Percentiles rank a stretch among this genome's conserved stretches.
Evolutionary conservation across 1,140 invertebrate genomes (phyloP).

Genomic region (Chlorops oryzae): DNA sequence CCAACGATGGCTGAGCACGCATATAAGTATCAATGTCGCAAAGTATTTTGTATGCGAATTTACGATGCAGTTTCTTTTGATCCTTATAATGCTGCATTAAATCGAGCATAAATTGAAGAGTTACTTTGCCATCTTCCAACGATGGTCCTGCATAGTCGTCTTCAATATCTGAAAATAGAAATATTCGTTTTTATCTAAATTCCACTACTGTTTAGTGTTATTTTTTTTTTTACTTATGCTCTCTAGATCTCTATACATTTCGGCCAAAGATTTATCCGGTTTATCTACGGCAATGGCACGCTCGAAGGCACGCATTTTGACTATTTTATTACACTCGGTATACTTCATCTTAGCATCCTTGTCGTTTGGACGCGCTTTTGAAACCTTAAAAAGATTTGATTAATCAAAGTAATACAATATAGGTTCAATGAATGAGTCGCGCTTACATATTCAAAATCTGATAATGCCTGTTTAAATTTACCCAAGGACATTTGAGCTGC

Average conservation of each 20-base stretch:
- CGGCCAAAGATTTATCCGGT: slow-evolving; percentile 75
- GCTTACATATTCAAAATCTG: slow-evolving; percentile 93
- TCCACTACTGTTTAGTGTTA: background rate
- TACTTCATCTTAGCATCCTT: slow-evolving; percentile 92
- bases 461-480: slow-evolving; percentile 93
- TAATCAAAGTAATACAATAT: slow-evolving; percentile 9
- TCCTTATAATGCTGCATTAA: slow-evolving; percentile 87
- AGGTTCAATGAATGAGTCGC: background rate
- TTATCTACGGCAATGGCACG: slow-evolving; percentile 95
- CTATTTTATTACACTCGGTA: slow-evolving; percentile 93
- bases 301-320: slow-evolving; percentile 90
- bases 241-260: slow-evolving; percentile 78
- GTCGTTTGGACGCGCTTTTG: slow-evolving; percentile 85
- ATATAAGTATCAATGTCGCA: slow-evolving; percentile 85
- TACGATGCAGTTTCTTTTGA: slow-evolving; percentile 90
- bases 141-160: slow-evolving; percentile 89
- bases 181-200: background rate
- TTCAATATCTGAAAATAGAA: slow-evolving; percentile 71
- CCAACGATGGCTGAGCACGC: slow-evolving; percentile 75
- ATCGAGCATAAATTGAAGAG: slow-evolving; percentile 74
- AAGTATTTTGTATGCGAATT: slow-evolving; percentile 95
- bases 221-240: slow-evolving; percentile 67
- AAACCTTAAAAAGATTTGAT: slow-evolving; percentile 57
- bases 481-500: slow-evolving; percentile 95
- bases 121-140: slow-evolving; percentile 84